Percentiles rank a stretch among this genome's conserved stretches.
These are phyloP conservation scores for Corythoichthys haematopterus DNA, from an alignment of 2,113 vertebrate species.

Conservation along the genomic window DNA sequence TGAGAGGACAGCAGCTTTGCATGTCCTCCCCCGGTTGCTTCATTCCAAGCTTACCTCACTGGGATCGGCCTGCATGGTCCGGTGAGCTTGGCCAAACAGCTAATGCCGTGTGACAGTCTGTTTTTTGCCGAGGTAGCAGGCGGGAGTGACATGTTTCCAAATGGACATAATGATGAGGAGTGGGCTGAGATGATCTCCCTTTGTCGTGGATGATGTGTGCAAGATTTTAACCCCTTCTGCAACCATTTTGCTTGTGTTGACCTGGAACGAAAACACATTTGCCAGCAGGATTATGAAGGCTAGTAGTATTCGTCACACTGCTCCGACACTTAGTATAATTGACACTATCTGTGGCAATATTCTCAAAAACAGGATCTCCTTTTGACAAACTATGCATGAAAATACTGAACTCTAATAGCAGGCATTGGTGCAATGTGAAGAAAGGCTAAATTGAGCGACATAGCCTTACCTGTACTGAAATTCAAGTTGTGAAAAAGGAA, in stretches of 20 bases:
- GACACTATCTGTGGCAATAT: no score
- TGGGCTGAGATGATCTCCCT: slow-evolving; percentile 11
- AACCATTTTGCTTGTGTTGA: not conserved
- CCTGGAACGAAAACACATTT: not conserved
- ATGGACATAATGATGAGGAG: slow-evolving; percentile 58
- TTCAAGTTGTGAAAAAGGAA: no score
- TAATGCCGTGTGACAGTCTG: slow-evolving; percentile 63
- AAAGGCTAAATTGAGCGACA: no score
- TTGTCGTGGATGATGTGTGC: not conserved
- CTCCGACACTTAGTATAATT: no score
- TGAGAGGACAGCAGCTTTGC: not conserved
- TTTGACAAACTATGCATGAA: no score
- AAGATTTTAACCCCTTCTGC: slow-evolving; percentile 11
- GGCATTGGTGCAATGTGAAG: no score
- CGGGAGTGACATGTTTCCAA: slow-evolving; percentile 53
- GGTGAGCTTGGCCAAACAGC: slow-evolving; percentile 44
- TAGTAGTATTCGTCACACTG: not conserved
- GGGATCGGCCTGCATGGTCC: slow-evolving; percentile 41
- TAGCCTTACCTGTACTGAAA: no score
- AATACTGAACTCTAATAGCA: no score
- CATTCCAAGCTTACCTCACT: slow-evolving; percentile 35
- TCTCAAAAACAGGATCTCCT: no score
- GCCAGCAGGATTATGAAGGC: not conserved
- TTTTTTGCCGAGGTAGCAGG: slow-evolving; percentile 45
- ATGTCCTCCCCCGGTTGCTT: slow-evolving; percentile 21